Percentiles rank a stretch among this genome's conserved stretches.
Evolutionary conservation across 2,888 invertebrate species (phyloP).

Genomic region (Acleris cristana): DNA sequence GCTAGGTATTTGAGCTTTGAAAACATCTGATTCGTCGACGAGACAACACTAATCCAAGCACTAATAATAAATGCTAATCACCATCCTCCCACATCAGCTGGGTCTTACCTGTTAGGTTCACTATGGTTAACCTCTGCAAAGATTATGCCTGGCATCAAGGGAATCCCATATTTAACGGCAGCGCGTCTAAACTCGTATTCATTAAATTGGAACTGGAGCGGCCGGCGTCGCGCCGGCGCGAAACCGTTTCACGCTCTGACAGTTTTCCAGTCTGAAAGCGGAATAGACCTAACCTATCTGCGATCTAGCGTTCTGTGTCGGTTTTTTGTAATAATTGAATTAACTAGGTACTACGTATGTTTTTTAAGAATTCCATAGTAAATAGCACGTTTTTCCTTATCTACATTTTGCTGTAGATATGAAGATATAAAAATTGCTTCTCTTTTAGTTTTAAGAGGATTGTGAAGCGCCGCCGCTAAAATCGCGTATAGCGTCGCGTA

Average conservation of each 20-base stretch:
- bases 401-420: no score
- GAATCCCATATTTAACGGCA: slow-evolving; percentile 56
- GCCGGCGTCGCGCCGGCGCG: slow-evolving; percentile 58
- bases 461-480: no score
- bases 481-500: no score
- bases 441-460: no score
- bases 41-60: no score
- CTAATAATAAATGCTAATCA: slow-evolving; percentile 1
- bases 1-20: no score
- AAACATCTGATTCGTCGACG: no score
- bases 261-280: slow-evolving; percentile 64
- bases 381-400: no score
- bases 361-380: no score
- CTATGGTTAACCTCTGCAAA: slow-evolving; percentile 44
- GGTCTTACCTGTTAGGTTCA: slow-evolving; percentile 14
- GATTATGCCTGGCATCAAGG: slow-evolving; percentile 49
- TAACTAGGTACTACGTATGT: no score
- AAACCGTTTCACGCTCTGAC: slow-evolving; percentile 70
- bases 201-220: slow-evolving; percentile 71
- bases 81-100: not conserved
- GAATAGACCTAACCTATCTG: slow-evolving; percentile 66
- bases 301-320: slow-evolving; percentile 39
- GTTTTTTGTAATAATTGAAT: not conserved
- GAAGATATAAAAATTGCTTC: no score
- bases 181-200: slow-evolving; percentile 60